Evolutionary conservation across 2,797 vertebrate genomes (phyloP), one percentile per base, ranked within the genome.

Genomic region (Neosalanx taihuensis): DNA sequence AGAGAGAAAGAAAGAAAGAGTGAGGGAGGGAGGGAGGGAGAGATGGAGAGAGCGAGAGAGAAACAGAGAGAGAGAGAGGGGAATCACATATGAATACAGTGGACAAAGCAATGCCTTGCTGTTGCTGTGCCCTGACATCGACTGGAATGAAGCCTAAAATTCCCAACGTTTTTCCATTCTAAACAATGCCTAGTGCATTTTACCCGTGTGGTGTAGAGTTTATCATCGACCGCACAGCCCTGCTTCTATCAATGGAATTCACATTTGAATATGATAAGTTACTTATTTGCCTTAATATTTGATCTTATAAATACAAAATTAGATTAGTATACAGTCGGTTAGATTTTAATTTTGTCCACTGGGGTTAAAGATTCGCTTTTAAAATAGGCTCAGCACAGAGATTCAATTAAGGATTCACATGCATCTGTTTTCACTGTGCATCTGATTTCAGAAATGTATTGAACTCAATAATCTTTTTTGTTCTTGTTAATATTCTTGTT

Each of bases 21-120:
- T 26, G 23, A 26, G 23, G 1, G 23, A 26, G 23, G 23, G 23
- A 26, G 23, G 23, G 23, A 26, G 23, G 23, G 23, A 26, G 23
- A 1, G 23, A 23, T 20, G 37, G 20, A 49, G 62, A 59, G 61
- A 71, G 70, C 51, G 60, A n/a, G 29, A 61, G 23, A 26, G 23
- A 26, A 26, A 26, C 1, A 26, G 23, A 26, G 23, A 37, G 9
- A 46, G 4, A 46, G 10, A 46, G 41, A 12, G 41, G 41, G 10
- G 13, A 7, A 37, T 46, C 20, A 20, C n/a, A 41, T 49, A 30
- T 75, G 66, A 75, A 75, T 73, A 20, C 58, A 60, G 37, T 59
- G 62, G 67, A 58, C 58, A n/a, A 46, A 46, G 66, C 59, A 67
- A 88, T 85, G 78, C 87, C 59, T 65, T 64, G 69, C 37, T 75